Conservation (phyloP, 2,797 vertebrate genomes). For the Chloroceryle amazona region DNA sequence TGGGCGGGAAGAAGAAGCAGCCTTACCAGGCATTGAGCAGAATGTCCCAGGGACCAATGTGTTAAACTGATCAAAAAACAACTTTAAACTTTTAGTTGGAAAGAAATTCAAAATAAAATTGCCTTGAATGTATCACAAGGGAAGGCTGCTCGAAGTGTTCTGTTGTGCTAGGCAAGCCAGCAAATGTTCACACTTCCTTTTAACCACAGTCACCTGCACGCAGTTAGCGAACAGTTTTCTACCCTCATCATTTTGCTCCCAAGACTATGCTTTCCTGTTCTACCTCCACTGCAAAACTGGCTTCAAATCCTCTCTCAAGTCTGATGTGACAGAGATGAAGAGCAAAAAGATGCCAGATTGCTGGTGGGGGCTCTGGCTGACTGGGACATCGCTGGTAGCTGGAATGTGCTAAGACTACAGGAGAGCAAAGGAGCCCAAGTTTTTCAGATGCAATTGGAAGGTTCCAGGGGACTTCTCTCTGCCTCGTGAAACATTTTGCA, state of each 20-base stretch:
- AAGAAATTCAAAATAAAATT: slow-evolving; percentile 38
- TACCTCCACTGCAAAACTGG: slow-evolving; percentile 24
- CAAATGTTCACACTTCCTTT: slow-evolving; percentile 58
- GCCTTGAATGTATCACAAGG: neutral
- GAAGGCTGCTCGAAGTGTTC: slow-evolving; percentile 26
- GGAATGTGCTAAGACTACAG: slow-evolving; percentile 31
- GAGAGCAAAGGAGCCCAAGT: slow-evolving; percentile 8
- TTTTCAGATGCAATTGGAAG: slow-evolving; percentile 23
- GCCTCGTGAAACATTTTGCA: slow-evolving; percentile 9
- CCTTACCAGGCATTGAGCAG: neutral
- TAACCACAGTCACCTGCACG: slow-evolving; percentile 63
- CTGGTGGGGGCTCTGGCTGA: slow-evolving; percentile 26
- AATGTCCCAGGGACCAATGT: slow-evolving; percentile 26
- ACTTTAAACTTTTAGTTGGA: slow-evolving; percentile 49
- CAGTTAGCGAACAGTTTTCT: slow-evolving; percentile 32
- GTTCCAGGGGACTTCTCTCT: slow-evolving; percentile 45
- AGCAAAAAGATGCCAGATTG: slow-evolving; percentile 15
- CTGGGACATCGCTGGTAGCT: slow-evolving; percentile 20
- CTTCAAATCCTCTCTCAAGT: slow-evolving; percentile 4
- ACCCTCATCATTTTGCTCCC: slow-evolving; percentile 18
- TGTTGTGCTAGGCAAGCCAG: slow-evolving; percentile 61
- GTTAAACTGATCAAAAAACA: slow-evolving; percentile 54
- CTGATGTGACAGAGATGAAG: slow-evolving; percentile 22
- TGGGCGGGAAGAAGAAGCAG: neutral
- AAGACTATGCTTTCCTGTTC: slow-evolving; percentile 13